Conservation (phyloP, 1,140 invertebrate genomes). For the Zaprionus vittiger region DNA sequence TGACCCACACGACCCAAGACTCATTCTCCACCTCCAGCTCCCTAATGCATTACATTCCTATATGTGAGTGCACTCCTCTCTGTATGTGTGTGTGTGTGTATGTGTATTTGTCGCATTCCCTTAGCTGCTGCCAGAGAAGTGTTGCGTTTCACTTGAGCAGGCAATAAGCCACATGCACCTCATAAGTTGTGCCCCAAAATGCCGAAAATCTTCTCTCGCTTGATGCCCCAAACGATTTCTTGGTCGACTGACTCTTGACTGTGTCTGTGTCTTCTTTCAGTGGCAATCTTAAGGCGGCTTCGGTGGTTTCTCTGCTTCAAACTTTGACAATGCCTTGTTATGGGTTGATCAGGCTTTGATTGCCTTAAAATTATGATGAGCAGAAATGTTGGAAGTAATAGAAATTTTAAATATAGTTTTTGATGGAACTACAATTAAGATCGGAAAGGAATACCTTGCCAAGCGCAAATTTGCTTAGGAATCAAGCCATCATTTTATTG, state of each 20-base stretch:
- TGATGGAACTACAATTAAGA: too few relatives aligned
- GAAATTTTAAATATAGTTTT: too few relatives aligned
- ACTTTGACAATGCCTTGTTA: too few relatives aligned
- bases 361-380: too few relatives aligned
- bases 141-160: background rate
- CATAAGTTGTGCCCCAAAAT: background rate
- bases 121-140: background rate
- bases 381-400: too few relatives aligned
- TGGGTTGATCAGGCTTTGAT: too few relatives aligned
- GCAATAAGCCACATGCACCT: conserved; percentile 2
- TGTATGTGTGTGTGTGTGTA: background rate
- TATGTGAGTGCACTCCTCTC: background rate
- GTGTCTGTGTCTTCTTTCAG: background rate
- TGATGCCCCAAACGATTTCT: background rate
- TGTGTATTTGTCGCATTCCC: conserved; percentile 53
- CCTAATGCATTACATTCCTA: background rate
- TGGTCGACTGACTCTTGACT: background rate
- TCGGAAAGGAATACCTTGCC: too few relatives aligned
- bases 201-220: background rate
- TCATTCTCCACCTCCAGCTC: background rate
- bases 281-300: background rate
- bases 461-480: too few relatives aligned
- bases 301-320: background rate
- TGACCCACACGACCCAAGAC: background rate
- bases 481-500: too few relatives aligned